phyloP scores from a whole-genome alignment of 2,797 vertebrate genomes.

The Martes flavigula region DNA sequence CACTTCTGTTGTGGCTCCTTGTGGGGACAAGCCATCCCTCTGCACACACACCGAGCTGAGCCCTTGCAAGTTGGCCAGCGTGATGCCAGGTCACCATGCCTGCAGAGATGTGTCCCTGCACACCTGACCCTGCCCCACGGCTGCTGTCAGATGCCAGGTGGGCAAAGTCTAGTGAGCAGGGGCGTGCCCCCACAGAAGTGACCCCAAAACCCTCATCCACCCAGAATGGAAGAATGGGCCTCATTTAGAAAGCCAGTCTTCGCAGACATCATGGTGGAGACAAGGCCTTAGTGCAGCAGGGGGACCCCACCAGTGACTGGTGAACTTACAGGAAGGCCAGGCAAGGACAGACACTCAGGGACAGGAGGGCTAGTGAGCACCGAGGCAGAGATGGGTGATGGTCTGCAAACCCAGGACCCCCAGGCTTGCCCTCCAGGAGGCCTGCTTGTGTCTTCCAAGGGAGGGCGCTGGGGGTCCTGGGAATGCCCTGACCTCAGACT shows the following conservation, averaged over 20 bases:
- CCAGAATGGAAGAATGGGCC: neutral
- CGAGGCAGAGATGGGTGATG: neutral
- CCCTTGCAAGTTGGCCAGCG: too few species aligned
- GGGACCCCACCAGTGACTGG: neutral
- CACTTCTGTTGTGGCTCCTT: neutral
- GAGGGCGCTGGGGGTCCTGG: neutral
- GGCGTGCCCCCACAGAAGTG: too few species aligned
- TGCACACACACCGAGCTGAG: neutral
- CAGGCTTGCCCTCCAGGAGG: neutral
- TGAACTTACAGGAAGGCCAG: neutral
- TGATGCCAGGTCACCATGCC: neutral
- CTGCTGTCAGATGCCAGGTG: neutral
- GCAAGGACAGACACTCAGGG: neutral
- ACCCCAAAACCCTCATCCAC: neutral
- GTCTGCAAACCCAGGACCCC: neutral
- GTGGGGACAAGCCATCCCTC: neutral
- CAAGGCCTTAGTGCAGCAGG: rapidly evolving
- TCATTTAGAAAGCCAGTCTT: neutral
- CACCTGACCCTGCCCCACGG: neutral
- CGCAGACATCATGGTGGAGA: neutral
- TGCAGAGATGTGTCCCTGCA: neutral
- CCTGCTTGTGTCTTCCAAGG: neutral
- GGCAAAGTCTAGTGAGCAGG: neutral
- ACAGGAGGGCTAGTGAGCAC: neutral
- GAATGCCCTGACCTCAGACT: neutral